Evolutionary conservation across 2,113 vertebrate species (phyloP).

Genomic region (Cyanoramphus novaezelandiae): DNA sequence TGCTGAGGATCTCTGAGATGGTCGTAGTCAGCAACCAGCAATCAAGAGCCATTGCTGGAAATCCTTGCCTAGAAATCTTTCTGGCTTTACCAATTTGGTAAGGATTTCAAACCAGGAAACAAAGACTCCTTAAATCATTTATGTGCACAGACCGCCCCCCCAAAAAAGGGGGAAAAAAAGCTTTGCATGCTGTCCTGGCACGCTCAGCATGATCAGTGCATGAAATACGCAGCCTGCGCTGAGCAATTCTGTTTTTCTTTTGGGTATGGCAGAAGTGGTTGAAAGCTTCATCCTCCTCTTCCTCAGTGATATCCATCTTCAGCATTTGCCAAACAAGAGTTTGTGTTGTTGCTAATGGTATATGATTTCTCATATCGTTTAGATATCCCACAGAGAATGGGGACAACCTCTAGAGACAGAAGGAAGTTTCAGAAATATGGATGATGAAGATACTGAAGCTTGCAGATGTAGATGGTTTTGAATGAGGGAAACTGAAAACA

Average conservation of each 20-base stretch:
- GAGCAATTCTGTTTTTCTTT: not conserved
- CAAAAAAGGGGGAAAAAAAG: not conserved
- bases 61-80: not conserved
- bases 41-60: not conserved
- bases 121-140: not conserved
- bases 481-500: conserved; percentile 14
- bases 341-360: not conserved
- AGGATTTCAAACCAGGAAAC: not conserved
- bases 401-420: conserved; percentile 43
- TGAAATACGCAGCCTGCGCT: not conserved
- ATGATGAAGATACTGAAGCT: conserved; percentile 44
- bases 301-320: not conserved
- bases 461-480: not conserved
- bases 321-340: not conserved
- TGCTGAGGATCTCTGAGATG: rapidly evolving
- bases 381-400: not conserved
- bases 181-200: not conserved
- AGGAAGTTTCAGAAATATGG: conserved; percentile 32
- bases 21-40: not conserved
- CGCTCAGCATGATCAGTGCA: rapidly evolving
- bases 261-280: not conserved
- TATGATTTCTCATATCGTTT: conserved; percentile 17
- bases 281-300: not conserved
- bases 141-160: not conserved
- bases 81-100: not conserved